A percentile compares a stretch with the other conserved stretches of the same genome.
These are phyloP conservation scores for Ivindomyrus marchei DNA, from an alignment of 2,113 vertebrate species.

Conservation along the genomic window DNA sequence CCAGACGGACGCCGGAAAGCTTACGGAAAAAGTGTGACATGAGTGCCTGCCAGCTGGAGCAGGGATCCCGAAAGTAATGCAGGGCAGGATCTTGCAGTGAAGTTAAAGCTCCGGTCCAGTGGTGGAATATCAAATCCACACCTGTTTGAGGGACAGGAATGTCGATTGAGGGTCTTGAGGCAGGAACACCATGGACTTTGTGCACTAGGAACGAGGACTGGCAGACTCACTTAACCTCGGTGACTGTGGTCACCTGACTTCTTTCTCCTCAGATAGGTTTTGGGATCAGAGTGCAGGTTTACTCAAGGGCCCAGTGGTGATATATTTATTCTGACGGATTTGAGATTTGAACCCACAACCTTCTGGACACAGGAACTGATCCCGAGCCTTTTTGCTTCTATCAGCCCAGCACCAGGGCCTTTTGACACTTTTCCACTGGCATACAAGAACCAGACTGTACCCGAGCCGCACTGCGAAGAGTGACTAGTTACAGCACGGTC, in stretches of 20 bases:
- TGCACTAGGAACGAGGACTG: background rate
- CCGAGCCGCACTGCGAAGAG: background rate
- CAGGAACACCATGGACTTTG: background rate
- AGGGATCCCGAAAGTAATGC: background rate
- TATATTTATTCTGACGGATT: background rate
- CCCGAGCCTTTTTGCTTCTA: constrained; percentile 49
- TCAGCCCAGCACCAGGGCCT: constrained; percentile 39
- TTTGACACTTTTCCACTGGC: background rate
- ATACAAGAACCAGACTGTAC: background rate
- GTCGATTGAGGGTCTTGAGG: background rate
- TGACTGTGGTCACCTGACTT: background rate
- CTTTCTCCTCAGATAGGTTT: background rate
- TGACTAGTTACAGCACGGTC: background rate
- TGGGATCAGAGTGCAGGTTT: background rate
- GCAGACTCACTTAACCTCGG: background rate
- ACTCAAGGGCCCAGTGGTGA: background rate
- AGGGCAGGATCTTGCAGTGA: background rate
- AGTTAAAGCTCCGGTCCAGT: background rate
- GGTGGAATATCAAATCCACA: background rate
- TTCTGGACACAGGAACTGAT: background rate
- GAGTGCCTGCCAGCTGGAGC: background rate
- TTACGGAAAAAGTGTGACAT: background rate
- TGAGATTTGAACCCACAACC: background rate
- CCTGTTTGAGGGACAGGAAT: background rate
- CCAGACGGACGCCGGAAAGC: background rate